Evolutionary conservation across 1,140 invertebrate species (phyloP).

Genomic region (Hyposmocoma kahamanoa): DNA sequence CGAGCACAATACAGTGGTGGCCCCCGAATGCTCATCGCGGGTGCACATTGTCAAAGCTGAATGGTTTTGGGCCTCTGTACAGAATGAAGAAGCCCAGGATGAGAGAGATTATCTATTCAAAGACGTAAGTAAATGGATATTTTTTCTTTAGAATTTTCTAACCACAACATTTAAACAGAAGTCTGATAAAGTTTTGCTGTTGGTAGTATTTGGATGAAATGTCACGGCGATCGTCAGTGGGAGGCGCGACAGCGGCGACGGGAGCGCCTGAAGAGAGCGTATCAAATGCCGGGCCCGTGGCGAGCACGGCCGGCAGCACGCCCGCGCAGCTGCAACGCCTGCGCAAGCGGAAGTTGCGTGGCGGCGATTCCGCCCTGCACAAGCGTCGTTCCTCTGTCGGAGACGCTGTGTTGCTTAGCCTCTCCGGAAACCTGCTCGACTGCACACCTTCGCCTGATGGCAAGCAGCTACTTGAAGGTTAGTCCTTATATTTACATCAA

Average conservation of each 20-base stretch:
- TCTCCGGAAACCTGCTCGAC: slow-evolving; percentile 90
- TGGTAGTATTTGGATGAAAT: slow-evolving; percentile 79
- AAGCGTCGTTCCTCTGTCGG: slow-evolving; percentile 89
- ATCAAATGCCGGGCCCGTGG: slow-evolving; percentile 12
- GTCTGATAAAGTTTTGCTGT: too few species aligned
- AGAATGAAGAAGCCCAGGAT: slow-evolving; percentile 93
- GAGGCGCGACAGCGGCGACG: slow-evolving; percentile 43
- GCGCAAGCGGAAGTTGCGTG: slow-evolving; percentile 84
- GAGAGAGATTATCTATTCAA: slow-evolving; percentile 92
- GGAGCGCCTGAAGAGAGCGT: slow-evolving; percentile 17
- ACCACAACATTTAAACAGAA: too few species aligned
- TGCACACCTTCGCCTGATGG: slow-evolving; percentile 86
- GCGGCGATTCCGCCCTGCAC: slow-evolving; percentile 73
- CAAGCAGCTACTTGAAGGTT: slow-evolving; percentile 77
- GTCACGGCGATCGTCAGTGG: slow-evolving; percentile 76
- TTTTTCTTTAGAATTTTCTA: too few species aligned
- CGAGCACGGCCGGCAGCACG: slow-evolving; percentile 26
- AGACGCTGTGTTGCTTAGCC: slow-evolving; percentile 87
- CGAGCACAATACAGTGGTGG: slow-evolving; percentile 80
- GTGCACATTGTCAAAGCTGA: slow-evolving; percentile 89
- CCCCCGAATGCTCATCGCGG: slow-evolving; percentile 77
- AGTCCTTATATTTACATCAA: too few species aligned
- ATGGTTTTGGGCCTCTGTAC: slow-evolving; percentile 98
- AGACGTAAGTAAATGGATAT: slow-evolving; percentile 85
- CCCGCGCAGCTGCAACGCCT: slow-evolving; percentile 62